Evolutionary conservation across 2,888 invertebrate genomes (phyloP).

Genomic region (Agrilus biguttatus): DNA sequence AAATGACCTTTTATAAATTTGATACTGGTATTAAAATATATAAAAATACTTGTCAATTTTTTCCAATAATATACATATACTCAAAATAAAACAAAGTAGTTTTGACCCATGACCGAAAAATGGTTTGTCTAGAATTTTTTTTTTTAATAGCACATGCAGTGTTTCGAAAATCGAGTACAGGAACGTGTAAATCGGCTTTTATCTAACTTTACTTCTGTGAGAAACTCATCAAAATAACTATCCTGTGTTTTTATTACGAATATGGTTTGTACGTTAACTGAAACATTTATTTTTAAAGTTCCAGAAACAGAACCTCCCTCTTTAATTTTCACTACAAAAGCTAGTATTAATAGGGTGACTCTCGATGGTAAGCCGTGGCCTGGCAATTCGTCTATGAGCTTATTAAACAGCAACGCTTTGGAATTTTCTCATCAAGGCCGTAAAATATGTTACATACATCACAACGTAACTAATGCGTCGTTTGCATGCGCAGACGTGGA

Average conservation of each 20-base stretch:
- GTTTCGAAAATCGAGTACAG: too few species aligned
- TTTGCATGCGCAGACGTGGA: slow-evolving; percentile 54
- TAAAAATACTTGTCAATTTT: too few species aligned
- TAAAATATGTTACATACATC: slow-evolving; percentile 59
- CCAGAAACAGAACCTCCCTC: slow-evolving; percentile 47
- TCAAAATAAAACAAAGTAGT: too few species aligned
- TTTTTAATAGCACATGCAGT: too few species aligned
- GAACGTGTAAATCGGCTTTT: too few species aligned
- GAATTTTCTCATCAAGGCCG: slow-evolving; percentile 55
- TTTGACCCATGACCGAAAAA: too few species aligned
- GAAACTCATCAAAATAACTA: too few species aligned
- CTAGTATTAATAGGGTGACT: slow-evolving; percentile 47
- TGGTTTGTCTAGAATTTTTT: too few species aligned
- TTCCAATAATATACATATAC: too few species aligned
- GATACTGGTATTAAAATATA: too few species aligned
- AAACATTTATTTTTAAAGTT: slow-evolving; percentile 32
- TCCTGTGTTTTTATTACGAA: neutral
- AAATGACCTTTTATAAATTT: too few species aligned
- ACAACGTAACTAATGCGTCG: slow-evolving; percentile 36
- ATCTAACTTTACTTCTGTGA: too few species aligned
- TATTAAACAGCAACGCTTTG: slow-evolving; percentile 35
- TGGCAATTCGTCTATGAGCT: slow-evolving; percentile 27
- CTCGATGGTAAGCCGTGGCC: slow-evolving; percentile 36
- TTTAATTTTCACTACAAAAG: slow-evolving; percentile 52
- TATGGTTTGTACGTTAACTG: neutral